Base-by-base conservation (phyloP, 1,140 invertebrate genomes). In the Calliopsis andreniformis region DNA sequence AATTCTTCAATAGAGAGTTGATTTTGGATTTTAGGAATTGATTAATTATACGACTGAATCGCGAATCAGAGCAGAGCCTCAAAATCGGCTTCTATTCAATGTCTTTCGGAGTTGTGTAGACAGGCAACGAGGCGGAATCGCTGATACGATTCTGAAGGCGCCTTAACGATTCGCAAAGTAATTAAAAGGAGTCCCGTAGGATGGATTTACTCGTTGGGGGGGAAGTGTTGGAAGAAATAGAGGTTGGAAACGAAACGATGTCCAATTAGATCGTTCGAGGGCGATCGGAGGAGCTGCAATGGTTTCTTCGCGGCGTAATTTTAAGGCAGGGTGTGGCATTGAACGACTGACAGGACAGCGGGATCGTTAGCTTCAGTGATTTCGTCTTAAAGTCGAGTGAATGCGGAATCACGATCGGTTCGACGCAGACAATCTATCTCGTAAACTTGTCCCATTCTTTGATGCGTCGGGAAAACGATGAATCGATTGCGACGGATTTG, bases 401-500 rank as follows among this genome's bases (percentile, higher is more conserved):
- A 56, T 16, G 53, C 12, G 45, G 20, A 71, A 63, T 39, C 20
- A 20, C 45, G 58, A 72, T 51, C 28, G 59, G 10, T 6, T 42
- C 5, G 3, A 28, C 7, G 20, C 28, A 18, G 6, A 28, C 42
- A 7, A 47, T 47, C 42, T 28, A 47, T 59, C 32, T 62, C 68
- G 42, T 59, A 70, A 70, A 70, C 56, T 35, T 25, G 12, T 49
- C 23, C 18, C 18, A 25, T 6, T 4, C 18, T 62, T 61, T 61
- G 23, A 42, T n/a, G 14, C 4, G 6, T 3, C 3, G 14, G n/a
- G 23, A 20, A 51, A 32, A 12, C 35, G 49, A 2, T 14, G 28
- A 56, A 56, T 70, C 68, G 68, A 70, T 70, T 39, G 64, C 32
- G 18, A 42, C 51, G 67, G 67, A 59, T 73, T 66, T 43, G 61